phyloP scores from a whole-genome alignment of 2,797 vertebrate genomes.

The Scolopax bukidnonensis region DNA sequence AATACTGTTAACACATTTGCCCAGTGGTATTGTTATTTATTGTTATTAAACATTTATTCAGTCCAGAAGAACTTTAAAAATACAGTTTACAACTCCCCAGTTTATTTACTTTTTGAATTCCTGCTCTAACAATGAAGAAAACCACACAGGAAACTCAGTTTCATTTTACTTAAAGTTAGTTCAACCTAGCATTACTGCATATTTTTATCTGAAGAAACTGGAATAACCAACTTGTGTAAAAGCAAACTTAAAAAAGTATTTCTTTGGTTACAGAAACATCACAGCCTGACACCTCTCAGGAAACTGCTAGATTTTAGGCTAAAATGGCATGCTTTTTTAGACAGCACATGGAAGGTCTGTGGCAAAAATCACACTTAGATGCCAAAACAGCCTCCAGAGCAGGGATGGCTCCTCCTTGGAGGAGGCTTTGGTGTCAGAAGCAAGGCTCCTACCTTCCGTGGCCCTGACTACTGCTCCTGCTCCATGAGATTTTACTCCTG shows the following conservation, averaged over 20 bases:
- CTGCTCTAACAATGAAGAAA: neutral
- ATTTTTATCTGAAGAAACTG: neutral
- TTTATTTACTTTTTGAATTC: slow-evolving; percentile 15
- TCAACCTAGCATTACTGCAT: neutral
- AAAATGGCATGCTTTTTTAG: neutral
- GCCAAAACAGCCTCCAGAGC: neutral
- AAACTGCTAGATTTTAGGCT: neutral
- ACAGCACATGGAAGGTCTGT: neutral
- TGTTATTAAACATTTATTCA: neutral
- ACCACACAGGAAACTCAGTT: neutral
- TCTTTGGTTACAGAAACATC: neutral
- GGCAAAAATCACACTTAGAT: neutral
- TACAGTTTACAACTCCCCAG: neutral
- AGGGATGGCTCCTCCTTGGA: neutral
- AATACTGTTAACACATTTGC: neutral
- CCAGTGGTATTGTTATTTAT: neutral
- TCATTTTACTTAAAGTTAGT: neutral
- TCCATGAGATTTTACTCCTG: neutral
- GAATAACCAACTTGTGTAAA: neutral
- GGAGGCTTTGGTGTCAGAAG: neutral
- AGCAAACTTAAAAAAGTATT: neutral
- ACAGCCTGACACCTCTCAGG: neutral
- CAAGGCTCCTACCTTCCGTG: neutral
- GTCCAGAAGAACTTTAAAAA: neutral
- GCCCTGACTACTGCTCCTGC: neutral